Evolutionary conservation across 2,113 vertebrate genomes (phyloP).

Genomic region (Phasianus colchicus): DNA sequence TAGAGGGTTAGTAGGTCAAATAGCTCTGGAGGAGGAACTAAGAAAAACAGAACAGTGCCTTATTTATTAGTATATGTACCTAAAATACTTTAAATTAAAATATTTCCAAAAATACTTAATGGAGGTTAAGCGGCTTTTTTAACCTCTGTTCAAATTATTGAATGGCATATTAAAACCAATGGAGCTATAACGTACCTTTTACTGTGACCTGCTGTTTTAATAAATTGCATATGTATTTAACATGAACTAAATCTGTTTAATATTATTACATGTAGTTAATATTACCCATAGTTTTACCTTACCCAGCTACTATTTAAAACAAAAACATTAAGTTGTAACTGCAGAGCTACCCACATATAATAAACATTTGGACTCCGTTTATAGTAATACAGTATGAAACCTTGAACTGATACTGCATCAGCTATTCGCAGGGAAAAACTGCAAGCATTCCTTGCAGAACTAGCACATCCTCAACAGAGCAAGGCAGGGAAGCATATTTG

Average conservation of each 20-base stretch:
- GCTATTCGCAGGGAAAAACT: neutral
- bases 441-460: neutral
- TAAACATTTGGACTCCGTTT: neutral
- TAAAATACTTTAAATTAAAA: conserved; percentile 83
- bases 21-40: conserved; percentile 51
- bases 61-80: conserved; percentile 78
- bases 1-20: conserved; percentile 72
- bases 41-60: conserved; percentile 65
- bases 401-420: neutral
- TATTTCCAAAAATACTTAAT: conserved; percentile 84
- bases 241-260: conserved; percentile 78
- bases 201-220: conserved; percentile 80
- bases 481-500: neutral
- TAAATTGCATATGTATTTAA: conserved; percentile 83
- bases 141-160: conserved; percentile 84
- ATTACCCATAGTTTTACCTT: conserved; percentile 73
- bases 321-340: neutral
- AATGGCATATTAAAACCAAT: conserved; percentile 84
- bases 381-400: neutral
- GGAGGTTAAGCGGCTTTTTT: conserved; percentile 84
- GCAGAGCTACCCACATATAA: neutral
- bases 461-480: neutral
- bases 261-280: conserved; percentile 74
- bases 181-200: conserved; percentile 80
- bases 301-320: conserved; percentile 51